Evolutionary conservation across 2,888 invertebrate genomes (phyloP).

Genomic region (Creontiades dilutus): DNA sequence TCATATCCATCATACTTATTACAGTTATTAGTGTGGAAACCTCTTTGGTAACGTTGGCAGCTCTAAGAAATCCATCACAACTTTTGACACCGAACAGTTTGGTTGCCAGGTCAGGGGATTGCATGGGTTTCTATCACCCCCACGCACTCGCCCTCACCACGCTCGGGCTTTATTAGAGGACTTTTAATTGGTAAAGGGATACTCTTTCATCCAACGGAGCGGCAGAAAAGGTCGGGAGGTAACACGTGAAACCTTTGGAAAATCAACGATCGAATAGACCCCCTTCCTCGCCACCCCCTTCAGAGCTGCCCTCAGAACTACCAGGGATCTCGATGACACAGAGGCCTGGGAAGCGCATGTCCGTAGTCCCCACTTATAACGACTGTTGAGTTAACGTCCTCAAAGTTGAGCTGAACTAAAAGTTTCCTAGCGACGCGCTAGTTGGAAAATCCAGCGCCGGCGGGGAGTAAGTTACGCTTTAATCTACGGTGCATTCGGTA

Average conservation of each 20-base stretch:
- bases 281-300: neutral
- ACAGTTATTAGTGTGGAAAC: no score
- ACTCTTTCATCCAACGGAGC: constrained; percentile 29
- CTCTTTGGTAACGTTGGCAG: no score
- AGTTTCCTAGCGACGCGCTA: neutral
- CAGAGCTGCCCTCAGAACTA: neutral
- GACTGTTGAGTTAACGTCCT: neutral
- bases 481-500: constrained; percentile 5
- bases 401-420: neutral
- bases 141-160: neutral
- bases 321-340: neutral
- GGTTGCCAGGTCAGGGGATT: neutral
- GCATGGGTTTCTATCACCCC: neutral
- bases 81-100: neutral
- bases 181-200: constrained; percentile 70
- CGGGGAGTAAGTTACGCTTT: constrained; percentile 20
- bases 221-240: neutral
- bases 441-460: neutral
- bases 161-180: constrained; percentile 51
- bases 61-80: neutral
- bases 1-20: no score
- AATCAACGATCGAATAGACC: neutral
- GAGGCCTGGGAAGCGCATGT: neutral
- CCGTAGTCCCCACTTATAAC: neutral
- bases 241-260: constrained; percentile 25